Evolutionary conservation across 2,113 vertebrate genomes (phyloP), one percentile per base, ranked within the genome.

Genomic region (Poeciliopsis prolifica): DNA sequence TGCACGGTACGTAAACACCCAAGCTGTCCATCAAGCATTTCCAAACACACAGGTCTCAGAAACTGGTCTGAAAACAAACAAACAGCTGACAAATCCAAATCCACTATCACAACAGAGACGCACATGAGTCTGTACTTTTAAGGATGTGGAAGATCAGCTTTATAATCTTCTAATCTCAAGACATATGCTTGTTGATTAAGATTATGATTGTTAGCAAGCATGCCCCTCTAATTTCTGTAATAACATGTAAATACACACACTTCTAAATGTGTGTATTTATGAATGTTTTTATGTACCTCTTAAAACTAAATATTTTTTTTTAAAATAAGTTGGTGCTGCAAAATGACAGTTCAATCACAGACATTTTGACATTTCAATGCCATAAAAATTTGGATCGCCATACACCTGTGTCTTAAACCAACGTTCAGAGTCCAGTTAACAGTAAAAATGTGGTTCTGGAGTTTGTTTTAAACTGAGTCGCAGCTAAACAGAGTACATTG

Each of bases 61-160:
- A 75, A 88, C 72, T 51, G 61, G 78, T 87, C 73, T 80, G 35
- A 86, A 80, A 77, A 75, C 68, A 86, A 88, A 83, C 72, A 85
- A 86, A 81, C 70, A 81, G 26, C 12, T 31, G 48, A 72, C 61
- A 64, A 48, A 77, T 24, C 37, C 7, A 19, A 30, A 70, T 4
- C 54, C 28, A 51, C 78, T 37, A 70, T 65, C 28, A 67, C 19
- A 69, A 63, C 33, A 63, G n/a, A 29, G 15, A 28, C 70, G 77
- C 30, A 31, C 29, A 26, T 8, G 48, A 69, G 28, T 51, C n/a
- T 19, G 48, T 12, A 8, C 35, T 67, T 6, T 54, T 40, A 60
- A n/a, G 31, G 22, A 58, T 3, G 51, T 2, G 24, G 22, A 58
- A 58, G 51, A 58, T n/a, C 51, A n/a, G 17, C 1, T 58, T 24